phyloP scores from a whole-genome alignment of 2,888 invertebrate species.

The Eupithecia insigniata region DNA sequence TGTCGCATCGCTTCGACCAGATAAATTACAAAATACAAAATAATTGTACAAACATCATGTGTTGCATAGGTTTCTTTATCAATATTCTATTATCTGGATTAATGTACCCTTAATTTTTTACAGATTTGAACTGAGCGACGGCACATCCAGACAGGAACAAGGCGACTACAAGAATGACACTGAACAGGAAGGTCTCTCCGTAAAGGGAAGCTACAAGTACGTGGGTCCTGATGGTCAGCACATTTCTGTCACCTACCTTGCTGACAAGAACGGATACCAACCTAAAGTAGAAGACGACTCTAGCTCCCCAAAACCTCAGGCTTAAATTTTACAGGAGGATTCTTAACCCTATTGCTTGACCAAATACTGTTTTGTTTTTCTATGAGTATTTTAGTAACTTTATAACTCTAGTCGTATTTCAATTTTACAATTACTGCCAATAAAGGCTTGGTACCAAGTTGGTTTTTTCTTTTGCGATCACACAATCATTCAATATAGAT shows the following conservation, averaged over 20 bases:
- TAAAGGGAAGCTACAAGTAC: slow-evolving; percentile 86
- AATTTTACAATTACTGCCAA: slow-evolving; percentile 48
- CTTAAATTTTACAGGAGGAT: slow-evolving; percentile 34
- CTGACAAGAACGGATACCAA: slow-evolving; percentile 86
- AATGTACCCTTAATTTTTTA: slow-evolving; percentile 24
- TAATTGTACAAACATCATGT: too few relatives aligned
- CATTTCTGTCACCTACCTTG: slow-evolving; percentile 85
- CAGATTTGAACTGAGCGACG: slow-evolving; percentile 88
- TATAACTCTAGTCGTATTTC: slow-evolving; percentile 46
- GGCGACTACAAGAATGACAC: slow-evolving; percentile 86
- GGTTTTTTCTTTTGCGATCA: slow-evolving; percentile 4
- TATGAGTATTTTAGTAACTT: slow-evolving; percentile 6
- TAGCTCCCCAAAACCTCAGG: slow-evolving; percentile 28
- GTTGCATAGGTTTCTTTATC: too few relatives aligned
- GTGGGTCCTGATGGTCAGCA: slow-evolving; percentile 86
- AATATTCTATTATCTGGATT: too few relatives aligned
- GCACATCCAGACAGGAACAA: slow-evolving; percentile 86
- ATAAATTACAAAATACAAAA: too few relatives aligned
- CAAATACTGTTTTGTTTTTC: slow-evolving; percentile 48
- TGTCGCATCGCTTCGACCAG: too few relatives aligned
- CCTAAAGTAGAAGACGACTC: slow-evolving; percentile 65
- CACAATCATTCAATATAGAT: background rate
- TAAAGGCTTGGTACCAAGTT: slow-evolving; percentile 46
- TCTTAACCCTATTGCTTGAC: slow-evolving; percentile 47
- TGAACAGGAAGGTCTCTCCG: slow-evolving; percentile 86